Base-by-base conservation (phyloP, 1,140 invertebrate species). In the Schlechtendalia chinensis region DNA sequence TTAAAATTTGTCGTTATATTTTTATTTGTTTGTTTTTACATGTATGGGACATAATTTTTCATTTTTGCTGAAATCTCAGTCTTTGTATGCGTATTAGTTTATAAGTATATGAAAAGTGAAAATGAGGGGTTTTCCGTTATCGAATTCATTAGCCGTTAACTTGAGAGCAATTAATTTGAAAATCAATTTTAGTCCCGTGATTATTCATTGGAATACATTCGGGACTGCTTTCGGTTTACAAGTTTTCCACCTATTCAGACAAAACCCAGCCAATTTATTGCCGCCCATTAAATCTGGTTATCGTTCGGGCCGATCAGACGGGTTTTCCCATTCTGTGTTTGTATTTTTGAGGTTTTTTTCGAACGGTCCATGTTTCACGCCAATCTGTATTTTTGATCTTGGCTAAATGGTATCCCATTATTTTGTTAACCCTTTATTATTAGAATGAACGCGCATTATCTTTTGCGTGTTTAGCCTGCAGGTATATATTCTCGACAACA, bases 371-470 rank as follows among this genome's bases (percentile, higher is more conserved):
- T 45, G 29, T 29, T 39, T 8, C 32, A 3, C 32, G 63, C 32
- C 54, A 79, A 79, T 79, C 74, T 75, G 74, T 61, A 5, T 61
- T 47, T 5, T 47, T 61, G 14, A 79, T 79, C 74, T 79, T 47
- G 54, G 32, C 39, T 47, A 27, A 79, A 75, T 39, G 29, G 50
- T 58, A 32, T n/a, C 27, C n/a, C 39, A 59, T 59, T 79, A 59
- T 61, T 63, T 79, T 22, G 72, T 79, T 79, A 61, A 79, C 74
- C 74, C 58, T 79, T 79, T 79, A 59, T 79, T 79, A 59, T 79
- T 63, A 47, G 24, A 45, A 56, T 59, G 22, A 79, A 58, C 39
- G 56, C n/a, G 17, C 32, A 47, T 79, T 79, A 79, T 61, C 74
- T 79, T 79, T 79, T 79, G 32, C 39, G 74, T 79, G 45, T 69